Base-by-base conservation (phyloP, 1,140 invertebrate species). In the Philopotamus ludificatus region DNA sequence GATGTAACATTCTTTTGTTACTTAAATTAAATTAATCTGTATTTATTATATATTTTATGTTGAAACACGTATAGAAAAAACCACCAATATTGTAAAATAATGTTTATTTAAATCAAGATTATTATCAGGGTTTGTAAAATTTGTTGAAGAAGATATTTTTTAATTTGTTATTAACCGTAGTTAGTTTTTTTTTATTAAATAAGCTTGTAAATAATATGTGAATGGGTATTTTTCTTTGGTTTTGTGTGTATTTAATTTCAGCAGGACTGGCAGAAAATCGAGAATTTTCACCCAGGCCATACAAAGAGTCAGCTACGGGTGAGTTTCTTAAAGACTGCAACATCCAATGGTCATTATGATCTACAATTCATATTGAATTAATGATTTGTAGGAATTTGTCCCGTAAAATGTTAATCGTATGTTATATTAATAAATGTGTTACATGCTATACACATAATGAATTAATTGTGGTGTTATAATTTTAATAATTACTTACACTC, bases 221-320 rank as follows among this genome's bases (percentile, higher is more conserved):
- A 12, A 34, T 34, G 28, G 28, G 64, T 67, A 63, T 66, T 69
- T 63, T 66, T 64, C 61, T 70, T 70, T 70, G 60, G 65, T 59
- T 67, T 67, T 66, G 63, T 70, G 67, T 78, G 76, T 79, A 66
- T 67, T 45, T 85, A 82, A 83, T 82, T 87, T 83, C 86, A 87
- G 86, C 82, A 84, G 85, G 81, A 84, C 82, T 83, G 82, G 82
- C 79, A 85, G 83, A 79, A 83, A 85, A 77, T 82, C 84, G 81
- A 79, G 83, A 82, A 85, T 86, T 86, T 82, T 86, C 83, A 84
- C 83, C 82, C 82, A 86, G 82, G 86, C 84, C 75, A 81, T 87
- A 81, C 75, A 75, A 79, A 80, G 78, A 77, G 85, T 85, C 80
- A 84, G 84, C 78, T 86, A 87, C 79, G 86, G 86, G 87, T 88